These are phyloP conservation scores for Etia nguti DNA, from an alignment of 2,113 vertebrate species.

Conservation along the genomic window DNA sequence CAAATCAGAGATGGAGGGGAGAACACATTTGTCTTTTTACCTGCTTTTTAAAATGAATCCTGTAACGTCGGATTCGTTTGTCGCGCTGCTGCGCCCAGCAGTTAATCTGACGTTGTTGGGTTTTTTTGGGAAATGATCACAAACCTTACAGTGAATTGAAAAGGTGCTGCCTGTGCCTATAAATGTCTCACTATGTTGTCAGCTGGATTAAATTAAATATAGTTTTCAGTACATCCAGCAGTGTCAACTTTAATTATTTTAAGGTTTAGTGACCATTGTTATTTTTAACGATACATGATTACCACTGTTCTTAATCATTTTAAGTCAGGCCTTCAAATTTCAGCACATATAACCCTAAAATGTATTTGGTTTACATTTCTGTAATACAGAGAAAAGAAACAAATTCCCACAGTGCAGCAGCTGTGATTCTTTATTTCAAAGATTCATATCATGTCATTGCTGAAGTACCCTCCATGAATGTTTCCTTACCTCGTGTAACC, in stretches of 20 bases:
- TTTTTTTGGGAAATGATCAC: slow-evolving; percentile 21
- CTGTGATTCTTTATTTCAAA: neutral
- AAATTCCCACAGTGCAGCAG: too few relatives aligned
- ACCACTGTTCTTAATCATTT: neutral
- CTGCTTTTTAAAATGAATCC: neutral
- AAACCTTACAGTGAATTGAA: slow-evolving; percentile 13
- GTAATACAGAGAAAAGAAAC: neutral
- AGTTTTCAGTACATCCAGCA: neutral
- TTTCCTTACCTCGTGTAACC: neutral
- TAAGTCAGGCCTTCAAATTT: neutral
- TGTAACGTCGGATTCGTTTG: neutral
- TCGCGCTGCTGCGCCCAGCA: neutral
- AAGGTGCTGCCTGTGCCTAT: neutral
- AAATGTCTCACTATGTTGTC: neutral
- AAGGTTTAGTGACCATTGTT: neutral
- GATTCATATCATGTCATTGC: neutral
- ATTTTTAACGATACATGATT: neutral
- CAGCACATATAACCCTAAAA: neutral
- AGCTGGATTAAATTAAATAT: neutral
- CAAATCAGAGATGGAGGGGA: neutral
- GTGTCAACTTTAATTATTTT: neutral
- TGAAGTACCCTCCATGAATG: neutral
- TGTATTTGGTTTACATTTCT: neutral
- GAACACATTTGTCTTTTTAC: neutral
- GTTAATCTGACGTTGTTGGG: neutral